Percentiles rank a stretch among this genome's conserved stretches.
These are phyloP conservation scores for Latrodectus hesperus DNA, from an alignment of 2,888 invertebrate genomes.

Conservation along the genomic window DNA sequence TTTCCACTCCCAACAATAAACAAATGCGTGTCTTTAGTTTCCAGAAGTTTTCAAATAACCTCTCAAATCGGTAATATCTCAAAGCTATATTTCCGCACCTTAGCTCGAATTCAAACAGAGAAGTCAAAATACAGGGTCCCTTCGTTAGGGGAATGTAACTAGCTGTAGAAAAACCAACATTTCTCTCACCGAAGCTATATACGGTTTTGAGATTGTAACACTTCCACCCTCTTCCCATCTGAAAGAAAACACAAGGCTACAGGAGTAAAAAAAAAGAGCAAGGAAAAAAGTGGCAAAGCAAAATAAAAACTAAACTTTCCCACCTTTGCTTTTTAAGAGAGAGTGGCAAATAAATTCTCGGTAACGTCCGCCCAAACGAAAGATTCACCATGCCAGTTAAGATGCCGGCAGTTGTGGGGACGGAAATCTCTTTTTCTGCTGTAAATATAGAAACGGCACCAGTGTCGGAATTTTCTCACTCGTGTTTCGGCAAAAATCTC, in stretches of 20 bases:
- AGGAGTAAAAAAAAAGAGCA: neutral
- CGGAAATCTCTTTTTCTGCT: neutral
- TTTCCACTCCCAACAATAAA: no score
- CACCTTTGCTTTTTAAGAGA: constrained; percentile 45
- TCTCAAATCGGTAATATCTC: no score
- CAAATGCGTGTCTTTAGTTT: no score
- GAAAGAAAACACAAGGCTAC: neutral
- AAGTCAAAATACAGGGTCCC: no score
- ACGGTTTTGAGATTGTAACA: constrained; percentile 19
- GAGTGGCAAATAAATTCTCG: constrained; percentile 58
- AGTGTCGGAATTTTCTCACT: neutral
- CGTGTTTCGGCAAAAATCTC: no score
- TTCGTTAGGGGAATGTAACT: no score
- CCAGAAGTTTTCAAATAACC: no score
- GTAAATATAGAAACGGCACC: constrained; percentile 30
- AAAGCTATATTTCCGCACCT: no score
- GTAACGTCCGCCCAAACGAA: constrained; percentile 46
- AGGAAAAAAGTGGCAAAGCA: neutral
- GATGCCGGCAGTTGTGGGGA: neutral
- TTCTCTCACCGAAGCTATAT: constrained; percentile 24
- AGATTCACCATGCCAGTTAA: constrained; percentile 47
- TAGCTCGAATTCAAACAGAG: no score
- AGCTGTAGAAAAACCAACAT: no score
- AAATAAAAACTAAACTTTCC: constrained; percentile 33
- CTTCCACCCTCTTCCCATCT: neutral